Percentiles rank a stretch among this genome's conserved stretches.
Conservation (phyloP, 2,888 invertebrate genomes). For the Leptogaster cylindrica region DNA sequence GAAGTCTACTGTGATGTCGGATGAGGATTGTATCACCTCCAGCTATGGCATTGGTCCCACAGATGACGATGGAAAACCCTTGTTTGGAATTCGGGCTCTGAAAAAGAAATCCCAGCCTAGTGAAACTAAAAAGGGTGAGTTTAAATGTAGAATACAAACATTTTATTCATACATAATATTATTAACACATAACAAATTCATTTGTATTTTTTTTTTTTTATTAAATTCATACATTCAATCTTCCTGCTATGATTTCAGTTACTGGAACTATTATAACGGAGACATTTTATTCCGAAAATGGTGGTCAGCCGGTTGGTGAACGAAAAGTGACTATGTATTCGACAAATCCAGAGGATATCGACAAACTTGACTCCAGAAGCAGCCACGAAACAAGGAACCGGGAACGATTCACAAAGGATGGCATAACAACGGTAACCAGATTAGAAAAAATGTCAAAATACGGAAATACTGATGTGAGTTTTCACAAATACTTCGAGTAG, state of each 20-base stretch:
- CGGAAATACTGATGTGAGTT: constrained; percentile 50
- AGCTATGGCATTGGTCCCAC: constrained; percentile 84
- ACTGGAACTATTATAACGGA: constrained; percentile 75
- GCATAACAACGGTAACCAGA: constrained; percentile 57
- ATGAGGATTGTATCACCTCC: constrained; percentile 73
- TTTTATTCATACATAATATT: background rate
- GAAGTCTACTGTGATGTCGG: constrained; percentile 52
- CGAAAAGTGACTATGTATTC: constrained; percentile 76
- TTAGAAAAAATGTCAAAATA: constrained; percentile 54
- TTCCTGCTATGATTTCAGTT: constrained; percentile 67
- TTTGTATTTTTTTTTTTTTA: background rate
- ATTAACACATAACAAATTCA: background rate
- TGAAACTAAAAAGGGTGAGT: constrained; percentile 70
- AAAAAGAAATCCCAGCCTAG: constrained; percentile 67
- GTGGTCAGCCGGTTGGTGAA: constrained; percentile 71
- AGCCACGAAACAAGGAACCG: constrained; percentile 56
- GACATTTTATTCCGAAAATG: constrained; percentile 73
- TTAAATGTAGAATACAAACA: background rate
- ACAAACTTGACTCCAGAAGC: constrained; percentile 49
- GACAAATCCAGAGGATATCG: constrained; percentile 65
- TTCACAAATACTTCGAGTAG: constrained; percentile 34
- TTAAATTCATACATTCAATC: too few species aligned
- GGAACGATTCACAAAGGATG: constrained; percentile 63
- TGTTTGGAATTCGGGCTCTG: constrained; percentile 80
- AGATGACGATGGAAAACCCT: constrained; percentile 78